A percentile compares a stretch with the other conserved stretches of the same genome.
These are phyloP conservation scores for Drosophila aff. DNA, from an alignment of 1,140 invertebrate species.

Conservation along the genomic window DNA sequence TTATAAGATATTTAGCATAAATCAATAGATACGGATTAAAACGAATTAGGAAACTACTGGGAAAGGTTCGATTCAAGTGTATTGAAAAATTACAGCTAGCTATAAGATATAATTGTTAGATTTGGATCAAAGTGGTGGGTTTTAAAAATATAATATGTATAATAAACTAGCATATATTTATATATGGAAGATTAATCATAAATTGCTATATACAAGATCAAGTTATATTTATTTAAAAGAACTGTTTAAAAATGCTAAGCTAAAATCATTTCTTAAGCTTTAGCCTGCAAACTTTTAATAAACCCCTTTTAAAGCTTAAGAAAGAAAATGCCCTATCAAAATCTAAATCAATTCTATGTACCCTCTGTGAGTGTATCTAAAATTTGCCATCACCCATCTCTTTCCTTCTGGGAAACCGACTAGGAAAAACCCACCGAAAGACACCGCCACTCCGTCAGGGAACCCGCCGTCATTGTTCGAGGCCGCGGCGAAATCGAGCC, in stretches of 20 bases:
- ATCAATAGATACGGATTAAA: not conserved
- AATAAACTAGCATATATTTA: not conserved
- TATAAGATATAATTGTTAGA: too few species aligned
- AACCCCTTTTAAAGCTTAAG: not conserved
- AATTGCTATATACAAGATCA: not conserved
- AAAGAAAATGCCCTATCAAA: not conserved
- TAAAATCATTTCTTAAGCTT: too few species aligned
- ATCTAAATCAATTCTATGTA: not conserved
- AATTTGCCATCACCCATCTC: slow-evolving; percentile 17
- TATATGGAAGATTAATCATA: not conserved
- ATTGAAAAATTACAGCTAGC: not conserved
- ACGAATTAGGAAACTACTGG: too few species aligned
- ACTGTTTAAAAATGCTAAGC: too few species aligned
- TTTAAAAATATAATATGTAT: too few species aligned
- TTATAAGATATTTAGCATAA: not conserved
- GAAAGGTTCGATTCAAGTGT: not conserved
- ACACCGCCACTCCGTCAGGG: slow-evolving; percentile 9
- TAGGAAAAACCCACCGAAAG: slow-evolving; percentile 3
- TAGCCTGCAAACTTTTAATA: not conserved
- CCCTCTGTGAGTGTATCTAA: slow-evolving; percentile 3
- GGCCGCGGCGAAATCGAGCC: slow-evolving; percentile 74
- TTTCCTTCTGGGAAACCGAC: not conserved
- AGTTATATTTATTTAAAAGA: too few species aligned
- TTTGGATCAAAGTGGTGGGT: too few species aligned
- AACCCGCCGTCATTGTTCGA: slow-evolving; percentile 61